Percentiles rank a stretch among this genome's conserved stretches.
Conservation (phyloP, 2,797 vertebrate species). For the Aulostomus chinensis region DNA sequence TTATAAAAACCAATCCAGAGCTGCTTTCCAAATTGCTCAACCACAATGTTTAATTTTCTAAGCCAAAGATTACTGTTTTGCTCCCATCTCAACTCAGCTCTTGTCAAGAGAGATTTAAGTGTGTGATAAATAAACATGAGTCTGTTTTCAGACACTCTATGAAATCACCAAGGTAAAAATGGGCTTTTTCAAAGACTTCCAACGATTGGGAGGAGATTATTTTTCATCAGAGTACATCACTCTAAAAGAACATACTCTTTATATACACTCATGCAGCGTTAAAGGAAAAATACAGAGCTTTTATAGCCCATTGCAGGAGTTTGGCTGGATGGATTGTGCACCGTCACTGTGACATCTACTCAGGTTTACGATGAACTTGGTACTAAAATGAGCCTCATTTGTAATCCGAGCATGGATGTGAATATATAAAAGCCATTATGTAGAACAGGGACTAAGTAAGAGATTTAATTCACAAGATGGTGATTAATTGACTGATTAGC, state of each 20-base stretch:
- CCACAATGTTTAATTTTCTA: slow-evolving; percentile 13
- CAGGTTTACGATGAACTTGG: slow-evolving; percentile 16
- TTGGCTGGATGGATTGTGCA: background rate
- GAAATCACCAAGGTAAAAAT: slow-evolving; percentile 39
- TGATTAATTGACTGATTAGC: slow-evolving; percentile 82
- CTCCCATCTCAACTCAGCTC: slow-evolving; percentile 23
- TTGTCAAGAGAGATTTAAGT: slow-evolving; percentile 36
- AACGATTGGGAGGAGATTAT: slow-evolving; percentile 20
- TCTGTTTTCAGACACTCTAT: slow-evolving; percentile 24
- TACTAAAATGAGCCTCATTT: slow-evolving; percentile 47
- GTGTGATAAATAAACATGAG: slow-evolving; percentile 63
- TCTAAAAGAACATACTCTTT: slow-evolving; percentile 10
- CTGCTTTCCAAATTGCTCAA: slow-evolving; percentile 11
- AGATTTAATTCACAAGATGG: slow-evolving; percentile 75
- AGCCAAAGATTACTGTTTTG: slow-evolving; percentile 27
- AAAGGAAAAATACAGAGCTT: background rate
- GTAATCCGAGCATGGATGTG: slow-evolving; percentile 62
- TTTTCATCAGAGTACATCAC: slow-evolving; percentile 15
- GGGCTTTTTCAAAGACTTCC: slow-evolving; percentile 29
- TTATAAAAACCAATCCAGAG: slow-evolving; percentile 9
- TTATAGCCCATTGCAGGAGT: slow-evolving; percentile 1
- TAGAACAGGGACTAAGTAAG: slow-evolving; percentile 68
- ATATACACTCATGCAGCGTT: background rate
- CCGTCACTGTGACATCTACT: background rate
- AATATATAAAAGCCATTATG: slow-evolving; percentile 75